phyloP scores from a whole-genome alignment of 2,113 vertebrate genomes.

The Phyllopteryx taeniolatus region DNA sequence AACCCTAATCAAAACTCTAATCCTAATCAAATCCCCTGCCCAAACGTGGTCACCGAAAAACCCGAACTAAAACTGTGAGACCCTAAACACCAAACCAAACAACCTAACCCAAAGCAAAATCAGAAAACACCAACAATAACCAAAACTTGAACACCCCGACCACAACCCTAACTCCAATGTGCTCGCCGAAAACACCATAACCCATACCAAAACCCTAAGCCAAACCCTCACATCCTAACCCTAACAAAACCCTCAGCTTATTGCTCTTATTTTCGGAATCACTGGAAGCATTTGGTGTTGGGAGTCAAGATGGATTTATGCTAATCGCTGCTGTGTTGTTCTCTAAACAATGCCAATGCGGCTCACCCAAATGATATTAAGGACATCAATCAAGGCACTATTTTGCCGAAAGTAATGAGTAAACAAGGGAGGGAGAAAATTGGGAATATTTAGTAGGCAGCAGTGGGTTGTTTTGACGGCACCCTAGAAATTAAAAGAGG shows the following conservation, averaged over 20 bases:
- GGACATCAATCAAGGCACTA: conserved; percentile 65
- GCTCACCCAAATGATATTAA: conserved; percentile 68
- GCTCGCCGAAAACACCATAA: neutral
- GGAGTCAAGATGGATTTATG: conserved; percentile 69
- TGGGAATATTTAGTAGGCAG: conserved; percentile 53
- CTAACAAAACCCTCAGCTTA: neutral
- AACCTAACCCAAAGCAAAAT: too few species aligned
- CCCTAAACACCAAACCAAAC: too few species aligned
- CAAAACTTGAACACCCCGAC: too few species aligned
- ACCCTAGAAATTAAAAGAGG: conserved; percentile 22
- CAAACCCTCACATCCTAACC: neutral
- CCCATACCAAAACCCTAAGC: neutral
- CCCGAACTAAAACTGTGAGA: too few species aligned
- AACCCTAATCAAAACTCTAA: too few species aligned
- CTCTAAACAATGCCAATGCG: conserved; percentile 43
- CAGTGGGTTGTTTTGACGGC: conserved; percentile 37
- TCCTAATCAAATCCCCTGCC: too few species aligned
- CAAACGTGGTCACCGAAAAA: too few species aligned
- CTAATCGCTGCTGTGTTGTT: conserved; percentile 63
- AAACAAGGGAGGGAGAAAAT: conserved; percentile 60
- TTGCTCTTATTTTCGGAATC: conserved; percentile 28
- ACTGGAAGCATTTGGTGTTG: conserved; percentile 62
- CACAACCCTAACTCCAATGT: too few species aligned
- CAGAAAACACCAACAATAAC: too few species aligned
- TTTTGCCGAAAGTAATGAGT: conserved; percentile 55